Conservation (phyloP, 1,140 invertebrate genomes). For the Neodiprion fabricii region DNA sequence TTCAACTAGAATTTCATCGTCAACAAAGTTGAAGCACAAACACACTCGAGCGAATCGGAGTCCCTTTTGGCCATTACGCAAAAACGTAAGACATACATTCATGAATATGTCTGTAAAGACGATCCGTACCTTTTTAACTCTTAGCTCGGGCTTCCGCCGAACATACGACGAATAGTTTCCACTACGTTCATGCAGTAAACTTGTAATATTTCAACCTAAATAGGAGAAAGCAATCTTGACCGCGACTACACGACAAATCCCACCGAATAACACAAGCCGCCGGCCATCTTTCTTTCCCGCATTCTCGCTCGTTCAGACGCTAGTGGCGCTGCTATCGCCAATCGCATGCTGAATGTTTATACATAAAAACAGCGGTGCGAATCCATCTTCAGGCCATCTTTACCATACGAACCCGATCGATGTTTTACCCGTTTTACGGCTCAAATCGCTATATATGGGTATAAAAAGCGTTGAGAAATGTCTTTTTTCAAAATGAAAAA, state of each 20-base stretch:
- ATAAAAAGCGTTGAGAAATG: too few species aligned
- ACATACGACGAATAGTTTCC: slow-evolving; percentile 11
- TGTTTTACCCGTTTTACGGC: not conserved
- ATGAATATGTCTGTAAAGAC: not conserved
- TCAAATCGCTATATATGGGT: not conserved
- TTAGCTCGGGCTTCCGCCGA: not conserved
- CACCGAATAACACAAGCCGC: slow-evolving; percentile 33
- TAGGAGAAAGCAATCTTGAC: slow-evolving; percentile 16
- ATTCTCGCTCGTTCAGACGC: not conserved
- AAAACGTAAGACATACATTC: not conserved
- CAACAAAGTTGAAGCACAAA: not conserved
- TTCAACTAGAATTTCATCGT: too few species aligned
- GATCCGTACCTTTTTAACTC: slow-evolving; percentile 26
- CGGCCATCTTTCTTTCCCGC: slow-evolving; percentile 40
- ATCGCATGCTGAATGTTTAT: not conserved
- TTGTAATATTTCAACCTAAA: slow-evolving; percentile 10
- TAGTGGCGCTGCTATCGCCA: not conserved
- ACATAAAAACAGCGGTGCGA: not conserved
- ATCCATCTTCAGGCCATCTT: not conserved
- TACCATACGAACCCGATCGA: not conserved
- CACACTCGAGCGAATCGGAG: not conserved
- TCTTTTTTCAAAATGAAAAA: too few species aligned
- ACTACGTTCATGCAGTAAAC: slow-evolving; percentile 17
- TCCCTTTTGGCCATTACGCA: not conserved
- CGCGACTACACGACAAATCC: slow-evolving; percentile 17